These are phyloP conservation scores for Dryomyza anilis DNA, from an alignment of 2,888 invertebrate species.

Conservation along the genomic window DNA sequence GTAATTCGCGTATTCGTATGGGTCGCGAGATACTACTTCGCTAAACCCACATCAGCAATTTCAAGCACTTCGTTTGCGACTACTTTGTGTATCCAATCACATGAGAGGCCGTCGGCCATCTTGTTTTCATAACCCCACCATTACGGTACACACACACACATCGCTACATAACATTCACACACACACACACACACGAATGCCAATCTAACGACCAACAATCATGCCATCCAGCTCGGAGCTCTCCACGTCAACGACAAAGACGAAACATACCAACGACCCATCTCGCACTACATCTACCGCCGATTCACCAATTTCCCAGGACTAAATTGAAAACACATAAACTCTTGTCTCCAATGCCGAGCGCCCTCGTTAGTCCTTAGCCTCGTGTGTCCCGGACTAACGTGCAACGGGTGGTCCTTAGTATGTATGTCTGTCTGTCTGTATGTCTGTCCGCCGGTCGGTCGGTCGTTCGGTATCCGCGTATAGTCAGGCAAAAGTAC, in stretches of 20 bases:
- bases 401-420: too few relatives aligned
- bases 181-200: slow-evolving; percentile 2
- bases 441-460: too few relatives aligned
- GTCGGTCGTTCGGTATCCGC: background rate
- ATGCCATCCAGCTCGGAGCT: slow-evolving; percentile 19
- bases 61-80: too few relatives aligned
- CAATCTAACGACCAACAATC: slow-evolving; percentile 19
- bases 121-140: slow-evolving; percentile 41
- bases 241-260: background rate
- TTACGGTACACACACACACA: slow-evolving; percentile 29
- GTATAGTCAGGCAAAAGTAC: slow-evolving; percentile 22
- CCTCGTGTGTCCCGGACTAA: slow-evolving; percentile 23
- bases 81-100: slow-evolving; percentile 41
- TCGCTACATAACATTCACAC: too few relatives aligned
- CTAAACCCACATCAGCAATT: too few relatives aligned
- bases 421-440: too few relatives aligned
- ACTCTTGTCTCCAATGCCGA: slow-evolving; percentile 32
- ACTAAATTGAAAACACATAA: slow-evolving; percentile 39
- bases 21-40: too few relatives aligned
- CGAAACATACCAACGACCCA: slow-evolving; percentile 2
- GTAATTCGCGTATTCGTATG: too few relatives aligned
- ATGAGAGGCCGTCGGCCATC: slow-evolving; percentile 49
- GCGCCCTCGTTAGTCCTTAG: slow-evolving; percentile 31
- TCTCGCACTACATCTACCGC: slow-evolving; percentile 8
- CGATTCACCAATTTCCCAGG: slow-evolving; percentile 32